A percentile compares a stretch with the other conserved stretches of the same genome.
Evolutionary conservation across 2,888 invertebrate genomes (phyloP).

Genomic region (Eilema depressum): DNA sequence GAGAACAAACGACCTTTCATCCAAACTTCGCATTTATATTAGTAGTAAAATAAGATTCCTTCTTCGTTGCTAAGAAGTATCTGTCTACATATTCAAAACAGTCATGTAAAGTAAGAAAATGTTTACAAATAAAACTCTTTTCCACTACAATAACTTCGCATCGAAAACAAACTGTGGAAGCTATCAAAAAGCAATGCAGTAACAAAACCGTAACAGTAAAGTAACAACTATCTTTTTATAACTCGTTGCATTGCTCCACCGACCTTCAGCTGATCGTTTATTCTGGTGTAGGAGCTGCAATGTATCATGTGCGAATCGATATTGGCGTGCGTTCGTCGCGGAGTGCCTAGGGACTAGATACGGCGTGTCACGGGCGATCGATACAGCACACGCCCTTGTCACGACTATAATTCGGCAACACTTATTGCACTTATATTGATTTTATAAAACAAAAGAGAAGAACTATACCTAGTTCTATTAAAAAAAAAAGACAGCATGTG

Average conservation of each 20-base stretch:
- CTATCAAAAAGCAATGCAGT: conserved; percentile 23
- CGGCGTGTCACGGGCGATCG: conserved; percentile 67
- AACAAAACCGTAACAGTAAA: background rate
- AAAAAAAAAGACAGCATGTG: too few relatives aligned
- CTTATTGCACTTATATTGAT: conserved; percentile 18
- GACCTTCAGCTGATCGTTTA: conserved; percentile 27
- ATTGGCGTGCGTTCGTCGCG: conserved; percentile 27
- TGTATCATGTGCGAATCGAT: conserved; percentile 27
- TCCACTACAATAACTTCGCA: conserved; percentile 15
- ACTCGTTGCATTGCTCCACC: conserved; percentile 27
- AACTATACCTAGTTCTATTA: too few relatives aligned
- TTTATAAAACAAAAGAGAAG: background rate
- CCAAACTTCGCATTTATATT: background rate
- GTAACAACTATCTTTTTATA: background rate
- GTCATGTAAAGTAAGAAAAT: background rate
- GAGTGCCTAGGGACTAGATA: conserved; percentile 56
- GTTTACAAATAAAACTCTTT: conserved; percentile 19
- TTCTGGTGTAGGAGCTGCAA: conserved; percentile 20
- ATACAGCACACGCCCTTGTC: conserved; percentile 59
- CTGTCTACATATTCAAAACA: background rate
- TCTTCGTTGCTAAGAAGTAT: too few relatives aligned
- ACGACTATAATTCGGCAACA: conserved; percentile 41
- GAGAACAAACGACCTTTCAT: background rate
- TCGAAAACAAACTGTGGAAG: conserved; percentile 21
- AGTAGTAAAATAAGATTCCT: background rate